These are phyloP conservation scores for Trichogramma pretiosum DNA, from an alignment of 1,140 invertebrate genomes.

Conservation along the genomic window DNA sequence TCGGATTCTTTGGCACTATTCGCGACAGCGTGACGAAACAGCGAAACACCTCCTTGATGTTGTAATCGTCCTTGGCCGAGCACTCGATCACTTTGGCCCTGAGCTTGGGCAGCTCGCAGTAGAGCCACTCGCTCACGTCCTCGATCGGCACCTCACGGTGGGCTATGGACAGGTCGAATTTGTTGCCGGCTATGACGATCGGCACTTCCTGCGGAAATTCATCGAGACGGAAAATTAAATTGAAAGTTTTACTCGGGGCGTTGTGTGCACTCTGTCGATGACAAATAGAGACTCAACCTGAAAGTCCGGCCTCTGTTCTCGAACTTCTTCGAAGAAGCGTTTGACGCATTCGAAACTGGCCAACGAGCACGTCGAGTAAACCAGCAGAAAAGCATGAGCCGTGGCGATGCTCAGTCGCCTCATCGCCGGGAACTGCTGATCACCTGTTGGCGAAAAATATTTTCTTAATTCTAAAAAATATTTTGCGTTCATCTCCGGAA, in stretches of 20 bases:
- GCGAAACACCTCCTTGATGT: conserved; percentile 68
- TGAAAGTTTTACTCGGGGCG: no score
- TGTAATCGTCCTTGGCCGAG: conserved; percentile 70
- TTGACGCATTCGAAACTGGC: conserved; percentile 70
- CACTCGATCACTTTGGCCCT: conserved; percentile 72
- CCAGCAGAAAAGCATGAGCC: conserved; percentile 81
- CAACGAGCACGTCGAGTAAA: conserved; percentile 73
- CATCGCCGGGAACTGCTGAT: conserved; percentile 84
- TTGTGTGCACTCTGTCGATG: neutral
- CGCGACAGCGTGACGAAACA: conserved; percentile 61
- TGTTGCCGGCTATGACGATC: conserved; percentile 79
- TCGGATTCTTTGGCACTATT: conserved; percentile 50
- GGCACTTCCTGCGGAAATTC: conserved; percentile 68
- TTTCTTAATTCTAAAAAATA: neutral
- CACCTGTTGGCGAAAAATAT: conserved; percentile 42
- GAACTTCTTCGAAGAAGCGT: conserved; percentile 73
- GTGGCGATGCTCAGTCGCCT: conserved; percentile 76
- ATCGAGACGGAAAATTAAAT: no score
- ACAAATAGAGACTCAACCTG: conserved; percentile 39
- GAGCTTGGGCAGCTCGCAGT: conserved; percentile 64
- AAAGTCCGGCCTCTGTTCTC: conserved; percentile 67
- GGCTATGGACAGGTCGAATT: conserved; percentile 60
- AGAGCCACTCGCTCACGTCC: conserved; percentile 73
- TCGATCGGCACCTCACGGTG: conserved; percentile 62
- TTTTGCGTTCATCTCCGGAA: no score